phyloP scores from a whole-genome alignment of 2,888 invertebrate genomes.

The Ophion costatus region DNA sequence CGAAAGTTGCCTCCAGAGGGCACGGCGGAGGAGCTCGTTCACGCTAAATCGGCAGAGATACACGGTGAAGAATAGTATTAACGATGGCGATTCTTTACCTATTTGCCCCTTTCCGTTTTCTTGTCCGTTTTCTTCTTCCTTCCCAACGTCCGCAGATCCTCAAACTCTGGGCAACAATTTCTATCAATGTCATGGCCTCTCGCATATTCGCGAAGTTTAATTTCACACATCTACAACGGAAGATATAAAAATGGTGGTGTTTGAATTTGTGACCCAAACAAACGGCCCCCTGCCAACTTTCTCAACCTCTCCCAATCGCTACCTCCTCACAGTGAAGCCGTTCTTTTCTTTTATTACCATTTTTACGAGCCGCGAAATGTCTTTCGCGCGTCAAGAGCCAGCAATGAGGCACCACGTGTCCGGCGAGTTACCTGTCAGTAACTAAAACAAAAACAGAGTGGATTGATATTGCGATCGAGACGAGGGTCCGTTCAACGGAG shows the following conservation, averaged over 20 bases:
- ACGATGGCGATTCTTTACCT: not conserved
- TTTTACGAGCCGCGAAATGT: not conserved
- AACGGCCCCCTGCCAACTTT: too few species aligned
- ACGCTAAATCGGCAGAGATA: not conserved
- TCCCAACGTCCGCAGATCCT: not conserved
- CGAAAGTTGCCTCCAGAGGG: conserved; percentile 22
- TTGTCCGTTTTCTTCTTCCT: not conserved
- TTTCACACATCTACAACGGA: too few species aligned
- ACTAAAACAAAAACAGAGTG: not conserved
- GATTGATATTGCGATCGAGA: not conserved
- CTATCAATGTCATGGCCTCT: not conserved
- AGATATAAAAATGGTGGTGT: too few species aligned
- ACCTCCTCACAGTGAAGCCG: not conserved
- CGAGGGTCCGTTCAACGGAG: not conserved
- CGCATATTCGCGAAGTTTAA: too few species aligned
- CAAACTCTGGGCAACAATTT: not conserved
- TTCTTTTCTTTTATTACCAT: not conserved
- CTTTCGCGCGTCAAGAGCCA: not conserved
- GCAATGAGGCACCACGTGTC: not conserved
- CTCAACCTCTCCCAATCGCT: too few species aligned
- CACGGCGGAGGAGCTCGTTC: conserved; percentile 50
- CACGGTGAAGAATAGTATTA: not conserved
- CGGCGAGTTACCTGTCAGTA: not conserved
- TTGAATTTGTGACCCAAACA: too few species aligned
- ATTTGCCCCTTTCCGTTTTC: not conserved